These are phyloP conservation scores for Lordiphosa andalusiaca DNA, from an alignment of 2,888 invertebrate genomes.

Conservation along the genomic window DNA sequence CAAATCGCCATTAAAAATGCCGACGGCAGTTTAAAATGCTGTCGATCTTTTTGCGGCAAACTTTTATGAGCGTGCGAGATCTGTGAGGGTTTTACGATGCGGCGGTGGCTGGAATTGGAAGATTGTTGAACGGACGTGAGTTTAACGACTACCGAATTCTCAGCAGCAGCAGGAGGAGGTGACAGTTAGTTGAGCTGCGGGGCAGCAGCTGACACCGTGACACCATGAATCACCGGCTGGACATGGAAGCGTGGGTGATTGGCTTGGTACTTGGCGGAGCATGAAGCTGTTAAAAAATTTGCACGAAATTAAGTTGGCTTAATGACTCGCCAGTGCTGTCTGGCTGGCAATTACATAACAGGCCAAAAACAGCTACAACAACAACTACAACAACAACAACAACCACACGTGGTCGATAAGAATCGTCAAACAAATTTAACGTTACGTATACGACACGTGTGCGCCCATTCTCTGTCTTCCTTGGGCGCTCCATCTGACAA, in stretches of 20 bases:
- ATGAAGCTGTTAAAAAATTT: constrained; percentile 65
- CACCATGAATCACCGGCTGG: constrained; percentile 39
- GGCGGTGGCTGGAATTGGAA: constrained; percentile 32
- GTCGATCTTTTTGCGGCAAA: constrained; percentile 48
- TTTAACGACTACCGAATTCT: constrained; percentile 72
- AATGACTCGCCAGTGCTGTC: constrained; percentile 48
- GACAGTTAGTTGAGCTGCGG: constrained; percentile 7
- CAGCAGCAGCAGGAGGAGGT: neutral
- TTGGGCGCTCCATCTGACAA: constrained; percentile 19
- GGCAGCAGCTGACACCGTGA: constrained; percentile 40
- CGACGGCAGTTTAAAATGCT: constrained; percentile 55
- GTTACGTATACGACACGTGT: constrained; percentile 74
- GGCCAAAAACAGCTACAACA: constrained; percentile 35
- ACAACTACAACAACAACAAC: constrained; percentile 11
- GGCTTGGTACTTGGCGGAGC: constrained; percentile 45
- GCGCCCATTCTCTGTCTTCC: constrained; percentile 47
- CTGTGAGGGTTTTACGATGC: constrained; percentile 51
- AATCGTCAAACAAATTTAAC: constrained; percentile 61
- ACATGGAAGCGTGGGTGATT: constrained; percentile 50
- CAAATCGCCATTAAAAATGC: constrained; percentile 47
- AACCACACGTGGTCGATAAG: constrained; percentile 52
- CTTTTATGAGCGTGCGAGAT: constrained; percentile 68
- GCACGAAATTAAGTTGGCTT: constrained; percentile 67
- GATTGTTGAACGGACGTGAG: constrained; percentile 34
- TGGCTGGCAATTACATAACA: constrained; percentile 50